Evolutionary conservation across 2,888 invertebrate genomes (phyloP).

Genomic region (Limnephilus rhombicus): DNA sequence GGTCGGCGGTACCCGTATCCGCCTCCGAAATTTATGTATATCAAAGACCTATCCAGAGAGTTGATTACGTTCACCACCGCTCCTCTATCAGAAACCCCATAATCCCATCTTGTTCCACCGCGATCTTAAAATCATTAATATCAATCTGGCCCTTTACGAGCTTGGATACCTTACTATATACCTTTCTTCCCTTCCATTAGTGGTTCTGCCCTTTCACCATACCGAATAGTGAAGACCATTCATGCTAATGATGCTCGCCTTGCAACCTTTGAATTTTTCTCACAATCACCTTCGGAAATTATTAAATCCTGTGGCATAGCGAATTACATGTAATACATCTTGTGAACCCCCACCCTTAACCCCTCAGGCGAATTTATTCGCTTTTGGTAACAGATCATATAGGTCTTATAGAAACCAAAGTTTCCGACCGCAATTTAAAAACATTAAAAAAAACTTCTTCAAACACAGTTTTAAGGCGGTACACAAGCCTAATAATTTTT

Average conservation of each 20-base stretch:
- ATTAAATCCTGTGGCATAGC: not conserved
- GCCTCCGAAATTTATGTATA: too few relatives aligned
- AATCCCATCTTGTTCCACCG: not conserved
- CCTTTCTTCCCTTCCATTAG: not conserved
- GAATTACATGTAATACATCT: not conserved
- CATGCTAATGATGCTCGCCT: not conserved
- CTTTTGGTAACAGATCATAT: too few relatives aligned
- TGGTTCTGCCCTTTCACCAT: not conserved
- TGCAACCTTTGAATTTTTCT: not conserved
- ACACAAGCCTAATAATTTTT: too few relatives aligned
- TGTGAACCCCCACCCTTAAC: not conserved
- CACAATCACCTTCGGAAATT: not conserved
- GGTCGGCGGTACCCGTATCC: too few relatives aligned
- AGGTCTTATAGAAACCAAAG: too few relatives aligned
- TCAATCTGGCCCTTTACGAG: slow-evolving; percentile 25
- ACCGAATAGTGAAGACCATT: not conserved
- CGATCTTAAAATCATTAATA: slow-evolving; percentile 29
- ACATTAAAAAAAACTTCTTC: too few relatives aligned
- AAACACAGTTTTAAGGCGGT: too few relatives aligned
- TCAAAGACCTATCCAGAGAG: not conserved
- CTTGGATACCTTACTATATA: not conserved
- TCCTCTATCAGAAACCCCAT: not conserved
- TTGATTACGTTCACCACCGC: not conserved
- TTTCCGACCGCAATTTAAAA: too few relatives aligned
- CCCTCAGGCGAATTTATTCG: not conserved